Evolutionary conservation across 2,797 vertebrate genomes (phyloP).

Genomic region (Nothura maculosa): DNA sequence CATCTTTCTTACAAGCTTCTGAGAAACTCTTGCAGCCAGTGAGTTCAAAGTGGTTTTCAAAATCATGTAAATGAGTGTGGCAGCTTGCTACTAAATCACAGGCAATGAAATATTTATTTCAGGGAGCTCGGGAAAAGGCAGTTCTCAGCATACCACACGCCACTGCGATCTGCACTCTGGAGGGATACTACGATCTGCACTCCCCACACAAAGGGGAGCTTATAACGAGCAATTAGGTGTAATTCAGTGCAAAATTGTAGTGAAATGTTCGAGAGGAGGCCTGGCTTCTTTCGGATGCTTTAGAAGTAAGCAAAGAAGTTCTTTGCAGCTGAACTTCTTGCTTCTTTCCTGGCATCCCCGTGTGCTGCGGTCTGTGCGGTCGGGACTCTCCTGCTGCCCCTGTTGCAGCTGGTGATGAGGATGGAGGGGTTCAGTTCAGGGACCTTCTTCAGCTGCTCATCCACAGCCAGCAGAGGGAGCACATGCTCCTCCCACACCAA

Average conservation of each 20-base stretch:
- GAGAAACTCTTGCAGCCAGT: not conserved
- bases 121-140: not conserved
- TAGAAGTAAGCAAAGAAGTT: not conserved
- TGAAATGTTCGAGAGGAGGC: not conserved
- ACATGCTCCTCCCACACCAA: not conserved
- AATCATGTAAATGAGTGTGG: not conserved
- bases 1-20: not conserved
- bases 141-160: not conserved
- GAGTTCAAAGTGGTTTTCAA: slow-evolving; percentile 1
- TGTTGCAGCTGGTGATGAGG: not conserved
- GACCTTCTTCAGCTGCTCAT: not conserved
- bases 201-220: not conserved
- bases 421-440: not conserved
- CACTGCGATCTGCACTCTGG: not conserved
- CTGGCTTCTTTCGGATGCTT: not conserved
- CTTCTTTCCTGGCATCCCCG: not conserved
- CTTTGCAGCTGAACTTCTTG: not conserved
- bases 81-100: slow-evolving; percentile 15
- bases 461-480: slow-evolving; percentile 24
- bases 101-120: not conserved
- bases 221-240: not conserved
- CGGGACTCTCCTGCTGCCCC: not conserved
- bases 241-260: not conserved
- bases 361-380: not conserved
- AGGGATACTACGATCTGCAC: not conserved